A percentile compares a stretch with the other conserved stretches of the same genome.
These are phyloP conservation scores for Catharus fuscescens DNA, from an alignment of 2,113 vertebrate genomes.

Conservation along the genomic window DNA sequence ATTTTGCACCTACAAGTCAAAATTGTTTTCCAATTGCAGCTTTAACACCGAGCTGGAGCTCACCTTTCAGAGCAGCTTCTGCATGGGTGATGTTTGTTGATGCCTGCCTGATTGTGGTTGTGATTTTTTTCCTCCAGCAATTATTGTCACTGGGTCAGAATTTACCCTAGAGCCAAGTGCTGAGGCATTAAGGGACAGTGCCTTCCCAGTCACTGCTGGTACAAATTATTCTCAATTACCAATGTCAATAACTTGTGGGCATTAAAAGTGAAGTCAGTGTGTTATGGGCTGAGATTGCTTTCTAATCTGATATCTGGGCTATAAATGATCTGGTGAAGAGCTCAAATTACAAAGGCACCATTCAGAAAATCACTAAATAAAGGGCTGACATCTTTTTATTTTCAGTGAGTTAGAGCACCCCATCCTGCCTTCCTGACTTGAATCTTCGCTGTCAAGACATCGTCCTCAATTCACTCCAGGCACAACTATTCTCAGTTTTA, in stretches of 20 bases:
- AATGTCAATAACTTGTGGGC: neutral
- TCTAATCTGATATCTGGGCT: neutral
- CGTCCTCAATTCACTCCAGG: neutral
- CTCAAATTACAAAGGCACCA: neutral
- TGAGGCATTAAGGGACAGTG: neutral
- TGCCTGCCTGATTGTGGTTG: neutral
- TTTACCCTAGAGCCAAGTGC: neutral
- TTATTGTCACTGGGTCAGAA: neutral
- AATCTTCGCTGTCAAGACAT: neutral
- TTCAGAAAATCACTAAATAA: neutral
- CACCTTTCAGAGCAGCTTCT: neutral
- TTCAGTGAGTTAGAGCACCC: neutral
- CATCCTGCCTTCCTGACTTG: neutral
- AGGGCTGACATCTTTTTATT: neutral
- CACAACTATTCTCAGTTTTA: neutral
- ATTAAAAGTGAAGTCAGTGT: neutral
- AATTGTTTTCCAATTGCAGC: neutral
- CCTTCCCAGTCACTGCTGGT: neutral
- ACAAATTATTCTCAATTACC: neutral
- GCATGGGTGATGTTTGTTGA: neutral
- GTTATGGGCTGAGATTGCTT: neutral
- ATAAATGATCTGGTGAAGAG: neutral
- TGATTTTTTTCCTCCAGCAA: neutral
- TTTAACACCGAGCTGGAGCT: neutral
- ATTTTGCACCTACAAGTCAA: neutral